Evolutionary conservation across 2,888 invertebrate genomes (phyloP).

Genomic region (Frankliniella fusca): DNA sequence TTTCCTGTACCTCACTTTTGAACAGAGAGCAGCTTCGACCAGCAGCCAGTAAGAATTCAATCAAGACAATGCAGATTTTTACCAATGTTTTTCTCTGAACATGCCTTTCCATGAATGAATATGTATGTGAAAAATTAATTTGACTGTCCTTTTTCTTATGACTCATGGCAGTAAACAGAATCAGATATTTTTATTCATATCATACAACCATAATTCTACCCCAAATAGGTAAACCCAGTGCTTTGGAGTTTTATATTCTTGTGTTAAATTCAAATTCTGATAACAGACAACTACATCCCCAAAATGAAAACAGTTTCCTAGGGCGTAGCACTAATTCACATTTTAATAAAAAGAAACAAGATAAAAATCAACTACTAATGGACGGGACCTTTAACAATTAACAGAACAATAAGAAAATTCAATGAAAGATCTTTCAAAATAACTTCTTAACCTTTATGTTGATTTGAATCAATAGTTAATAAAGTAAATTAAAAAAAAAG

Average conservation of each 20-base stretch:
- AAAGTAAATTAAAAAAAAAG: too few relatives aligned
- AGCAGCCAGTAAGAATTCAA: too few relatives aligned
- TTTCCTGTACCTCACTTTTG: too few relatives aligned
- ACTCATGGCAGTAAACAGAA: too few relatives aligned
- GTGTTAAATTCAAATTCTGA: neutral
- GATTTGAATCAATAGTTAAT: too few relatives aligned
- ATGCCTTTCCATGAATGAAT: too few relatives aligned
- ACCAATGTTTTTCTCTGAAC: too few relatives aligned
- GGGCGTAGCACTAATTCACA: neutral
- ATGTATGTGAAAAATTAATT: too few relatives aligned
- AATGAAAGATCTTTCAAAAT: neutral
- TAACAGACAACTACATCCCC: neutral
- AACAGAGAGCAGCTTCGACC: too few relatives aligned
- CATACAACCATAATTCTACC: neutral
- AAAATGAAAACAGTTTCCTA: neutral
- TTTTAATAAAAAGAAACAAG: neutral
- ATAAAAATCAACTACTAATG: neutral
- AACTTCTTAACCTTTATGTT: too few relatives aligned
- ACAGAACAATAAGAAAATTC: neutral
- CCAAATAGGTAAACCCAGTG: neutral
- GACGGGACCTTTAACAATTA: conserved; percentile 12
- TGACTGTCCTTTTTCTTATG: too few relatives aligned
- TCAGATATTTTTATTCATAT: neutral
- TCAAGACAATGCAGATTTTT: too few relatives aligned
- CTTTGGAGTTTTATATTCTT: neutral